These are phyloP conservation scores for Pilophorus perplexus DNA, from an alignment of 2,888 invertebrate species.

Conservation along the genomic window DNA sequence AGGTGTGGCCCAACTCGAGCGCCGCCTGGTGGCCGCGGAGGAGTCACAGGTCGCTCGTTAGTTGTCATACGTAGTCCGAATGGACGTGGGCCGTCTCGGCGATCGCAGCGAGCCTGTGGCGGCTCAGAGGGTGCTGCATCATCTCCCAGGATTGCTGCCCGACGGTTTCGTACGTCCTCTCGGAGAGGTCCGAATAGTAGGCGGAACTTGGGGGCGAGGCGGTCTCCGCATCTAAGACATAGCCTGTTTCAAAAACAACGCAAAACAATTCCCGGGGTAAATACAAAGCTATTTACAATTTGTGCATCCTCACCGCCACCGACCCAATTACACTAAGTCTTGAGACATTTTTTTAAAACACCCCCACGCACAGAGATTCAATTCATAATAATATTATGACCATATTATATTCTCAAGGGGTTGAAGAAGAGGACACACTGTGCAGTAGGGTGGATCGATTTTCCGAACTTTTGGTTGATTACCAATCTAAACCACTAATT, in stretches of 20 bases:
- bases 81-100: slow-evolving; percentile 58
- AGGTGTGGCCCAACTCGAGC: too few relatives aligned
- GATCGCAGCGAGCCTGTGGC: slow-evolving; percentile 57
- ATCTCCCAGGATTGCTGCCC: slow-evolving; percentile 54
- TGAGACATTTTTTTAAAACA: too few relatives aligned
- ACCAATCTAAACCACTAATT: too few relatives aligned
- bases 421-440: too few relatives aligned
- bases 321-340: background rate
- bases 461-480: too few relatives aligned
- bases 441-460: too few relatives aligned
- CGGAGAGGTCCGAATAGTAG: slow-evolving; percentile 69
- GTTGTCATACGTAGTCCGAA: slow-evolving; percentile 58
- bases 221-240: slow-evolving; percentile 53
- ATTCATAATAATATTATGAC: too few relatives aligned
- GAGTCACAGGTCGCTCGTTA: slow-evolving; percentile 15
- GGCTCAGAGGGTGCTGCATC: slow-evolving; percentile 51
- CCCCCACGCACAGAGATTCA: too few relatives aligned
- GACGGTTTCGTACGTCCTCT: slow-evolving; percentile 62
- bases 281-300: slow-evolving; percentile 24
- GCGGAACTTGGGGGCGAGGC: slow-evolving; percentile 68
- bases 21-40: slow-evolving; percentile 11
- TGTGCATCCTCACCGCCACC: slow-evolving; percentile 11
- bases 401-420: too few relatives aligned
- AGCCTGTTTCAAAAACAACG: slow-evolving; percentile 53
- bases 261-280: background rate